Evolutionary conservation across 2,113 vertebrate genomes (phyloP), one percentile per base, ranked within the genome.

Genomic region (Vireo altiloquus): DNA sequence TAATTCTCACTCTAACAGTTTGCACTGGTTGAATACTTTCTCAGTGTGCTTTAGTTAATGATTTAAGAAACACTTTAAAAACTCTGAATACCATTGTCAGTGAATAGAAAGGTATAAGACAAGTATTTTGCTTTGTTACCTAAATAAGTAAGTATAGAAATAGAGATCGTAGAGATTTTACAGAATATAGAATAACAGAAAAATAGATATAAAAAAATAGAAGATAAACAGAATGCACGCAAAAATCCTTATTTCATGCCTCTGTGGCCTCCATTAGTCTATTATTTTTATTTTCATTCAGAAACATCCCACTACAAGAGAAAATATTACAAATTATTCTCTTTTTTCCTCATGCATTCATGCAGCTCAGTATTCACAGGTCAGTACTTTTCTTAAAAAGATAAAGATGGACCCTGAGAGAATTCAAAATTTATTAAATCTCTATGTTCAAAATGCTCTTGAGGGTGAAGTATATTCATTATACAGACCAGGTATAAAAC

Each of bases 41-140:
- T 25, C 31, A 37, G 30, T 61, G 54, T 47, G 11, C 10, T 87
- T 91, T 66, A 84, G 15, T 15, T 92, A 75, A 84, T 24, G 30
- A 75, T 68, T 92, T 70, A 66, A 84, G 52, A 66, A 94, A 66
- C 24, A 52, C 6, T 68, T 79, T 11, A 31, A 88, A 94, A 82
- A 40, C 4, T 49, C 22, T 52, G 37, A 79, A 53, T 56, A 22
- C 13, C 50, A 57, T 50, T 95, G 82, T 65, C 42, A 35, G n/a
- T 78, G 11, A 59, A 22, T 18, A 33, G 14, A 24, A 61, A 46
- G 8, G 5, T 53, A 47, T 5, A 72, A 16, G 6, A 14, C 3
- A 39, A 88, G 15, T 49, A 3, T 71, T 85, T 75, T 91, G 12
- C 8, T 82, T 81, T 87, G 21, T 47, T 63, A 59, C 16, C 16